Percentiles rank a stretch among this genome's conserved stretches.
Conservation (phyloP, 1,140 invertebrate genomes). For the Ceratina australensis region DNA sequence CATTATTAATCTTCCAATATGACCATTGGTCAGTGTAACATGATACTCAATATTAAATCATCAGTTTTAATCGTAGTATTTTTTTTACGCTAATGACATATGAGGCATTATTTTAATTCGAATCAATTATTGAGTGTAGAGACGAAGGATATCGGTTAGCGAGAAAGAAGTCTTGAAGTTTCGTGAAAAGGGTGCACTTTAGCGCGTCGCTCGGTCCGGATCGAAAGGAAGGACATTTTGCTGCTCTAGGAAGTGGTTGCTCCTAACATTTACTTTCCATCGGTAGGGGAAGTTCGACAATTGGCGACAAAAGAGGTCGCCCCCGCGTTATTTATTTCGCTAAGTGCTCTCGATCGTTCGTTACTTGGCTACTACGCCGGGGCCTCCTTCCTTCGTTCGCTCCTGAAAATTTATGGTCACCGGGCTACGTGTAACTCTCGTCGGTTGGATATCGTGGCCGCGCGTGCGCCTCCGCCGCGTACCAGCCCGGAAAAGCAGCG, state of each 20-base stretch:
- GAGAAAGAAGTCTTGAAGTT: constrained; percentile 4
- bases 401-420: constrained; percentile 64
- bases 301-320: constrained; percentile 76
- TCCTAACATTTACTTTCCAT: constrained; percentile 64
- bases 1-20: no score
- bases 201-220: constrained; percentile 35
- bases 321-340: constrained; percentile 76
- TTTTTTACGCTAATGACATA: no score
- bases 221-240: constrained; percentile 62
- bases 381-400: constrained; percentile 61
- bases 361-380: constrained; percentile 66
- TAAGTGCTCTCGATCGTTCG: constrained; percentile 77
- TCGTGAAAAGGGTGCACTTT: constrained; percentile 28
- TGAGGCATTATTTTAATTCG: no score
- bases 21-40: no score
- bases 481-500: constrained; percentile 39
- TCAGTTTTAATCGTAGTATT: no score
- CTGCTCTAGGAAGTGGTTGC: constrained; percentile 49
- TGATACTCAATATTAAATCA: no score
- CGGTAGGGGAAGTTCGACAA: constrained; percentile 73
- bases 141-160: constrained; percentile 1
- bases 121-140: neutral
- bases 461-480: neutral
- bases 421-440: constrained; percentile 53
- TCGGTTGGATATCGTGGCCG: constrained; percentile 6